Conservation (phyloP, 2,113 vertebrate species). For the Mungos mungo region DNA sequence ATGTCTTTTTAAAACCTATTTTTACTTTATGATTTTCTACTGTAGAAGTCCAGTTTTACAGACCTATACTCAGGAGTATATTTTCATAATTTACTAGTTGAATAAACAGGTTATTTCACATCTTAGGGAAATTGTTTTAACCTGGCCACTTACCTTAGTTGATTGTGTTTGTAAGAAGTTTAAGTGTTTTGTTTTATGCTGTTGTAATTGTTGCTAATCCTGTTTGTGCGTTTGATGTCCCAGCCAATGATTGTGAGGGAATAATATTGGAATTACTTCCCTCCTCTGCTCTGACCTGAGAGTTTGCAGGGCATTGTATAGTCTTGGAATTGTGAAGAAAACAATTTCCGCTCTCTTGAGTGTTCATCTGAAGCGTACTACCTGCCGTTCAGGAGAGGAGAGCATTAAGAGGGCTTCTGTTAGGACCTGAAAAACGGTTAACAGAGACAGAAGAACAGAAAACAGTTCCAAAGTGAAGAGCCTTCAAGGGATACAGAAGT, state of each 20-base stretch:
- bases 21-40: not conserved
- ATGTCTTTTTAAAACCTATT: conserved; percentile 3
- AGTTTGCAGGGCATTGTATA: not conserved
- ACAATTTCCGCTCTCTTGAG: not conserved
- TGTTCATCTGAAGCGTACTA: not conserved
- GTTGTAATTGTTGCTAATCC: conserved; percentile 12
- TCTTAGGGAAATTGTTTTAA: not conserved
- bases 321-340: conserved; percentile 29
- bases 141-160: not conserved
- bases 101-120: conserved; percentile 28
- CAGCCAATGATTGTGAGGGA: not conserved
- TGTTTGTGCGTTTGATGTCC: not conserved
- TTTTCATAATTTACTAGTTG: conserved; percentile 31
- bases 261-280: not conserved
- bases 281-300: not conserved
- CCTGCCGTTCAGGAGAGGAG: not conserved
- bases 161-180: conserved; percentile 34
- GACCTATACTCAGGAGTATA: not conserved
- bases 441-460: not conserved
- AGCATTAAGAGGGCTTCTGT: conserved; percentile 3
- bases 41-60: conserved; percentile 36
- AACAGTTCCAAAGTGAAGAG: conserved; percentile 25
- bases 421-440: conserved; percentile 31
- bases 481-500: no score
- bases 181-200: conserved; percentile 3